phyloP scores from a whole-genome alignment of 2,797 vertebrate species.

The Limosa lapponica region DNA sequence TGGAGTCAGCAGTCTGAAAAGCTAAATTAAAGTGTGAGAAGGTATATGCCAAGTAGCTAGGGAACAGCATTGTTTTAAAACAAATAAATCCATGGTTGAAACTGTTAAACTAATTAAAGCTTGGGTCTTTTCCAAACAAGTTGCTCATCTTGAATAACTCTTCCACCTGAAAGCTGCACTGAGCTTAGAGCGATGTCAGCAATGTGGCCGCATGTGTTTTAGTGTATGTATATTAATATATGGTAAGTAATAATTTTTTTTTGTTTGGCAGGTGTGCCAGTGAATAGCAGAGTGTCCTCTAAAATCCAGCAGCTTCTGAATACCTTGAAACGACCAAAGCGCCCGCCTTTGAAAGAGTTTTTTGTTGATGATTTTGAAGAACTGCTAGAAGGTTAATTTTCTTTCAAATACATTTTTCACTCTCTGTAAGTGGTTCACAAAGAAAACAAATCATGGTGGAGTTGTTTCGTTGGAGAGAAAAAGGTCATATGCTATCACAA shows the following conservation, averaged over 20 bases:
- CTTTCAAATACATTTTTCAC: not conserved
- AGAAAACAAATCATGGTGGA: not conserved
- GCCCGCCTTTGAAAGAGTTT: constrained; percentile 93
- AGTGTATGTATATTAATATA: not conserved
- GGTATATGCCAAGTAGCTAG: not conserved
- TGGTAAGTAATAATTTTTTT: not conserved
- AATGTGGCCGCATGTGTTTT: not conserved
- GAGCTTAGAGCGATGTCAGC: not conserved
- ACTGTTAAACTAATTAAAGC: not conserved
- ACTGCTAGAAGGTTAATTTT: constrained; percentile 88
- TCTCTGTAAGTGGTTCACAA: not conserved
- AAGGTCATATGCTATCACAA: not conserved
- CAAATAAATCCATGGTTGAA: not conserved
- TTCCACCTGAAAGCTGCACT: not conserved
- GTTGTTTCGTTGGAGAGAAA: not conserved
- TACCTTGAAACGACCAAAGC: constrained; percentile 95
- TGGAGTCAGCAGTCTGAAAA: not conserved
- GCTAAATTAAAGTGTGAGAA: not conserved
- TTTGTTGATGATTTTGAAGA: constrained; percentile 97
- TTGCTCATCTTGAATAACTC: not conserved
- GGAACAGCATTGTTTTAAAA: not conserved
- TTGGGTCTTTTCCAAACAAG: not conserved
- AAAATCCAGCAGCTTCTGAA: constrained; percentile 98
- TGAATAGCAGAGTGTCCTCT: constrained; percentile 95
- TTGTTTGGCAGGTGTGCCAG: constrained; percentile 87